These are phyloP conservation scores for Molorchus minor DNA, from an alignment of 2,888 invertebrate genomes.

Conservation along the genomic window DNA sequence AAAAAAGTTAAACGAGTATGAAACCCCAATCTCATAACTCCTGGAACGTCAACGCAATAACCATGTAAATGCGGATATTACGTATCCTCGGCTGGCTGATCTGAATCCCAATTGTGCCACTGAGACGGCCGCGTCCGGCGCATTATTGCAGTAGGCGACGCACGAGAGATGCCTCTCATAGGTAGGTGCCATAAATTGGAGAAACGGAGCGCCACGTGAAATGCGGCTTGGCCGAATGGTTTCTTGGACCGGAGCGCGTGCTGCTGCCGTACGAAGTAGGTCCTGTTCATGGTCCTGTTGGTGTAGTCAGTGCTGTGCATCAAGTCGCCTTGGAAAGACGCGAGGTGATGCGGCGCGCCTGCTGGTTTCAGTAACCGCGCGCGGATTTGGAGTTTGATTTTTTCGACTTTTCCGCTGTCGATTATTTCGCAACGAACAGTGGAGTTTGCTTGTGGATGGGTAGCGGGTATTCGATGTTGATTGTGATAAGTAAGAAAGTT, in stretches of 20 bases:
- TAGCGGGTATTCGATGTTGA: slow-evolving; percentile 18
- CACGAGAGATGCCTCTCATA: background rate
- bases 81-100: too few species aligned
- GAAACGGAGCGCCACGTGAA: slow-evolving; percentile 17
- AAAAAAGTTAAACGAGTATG: too few species aligned
- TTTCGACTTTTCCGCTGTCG: background rate
- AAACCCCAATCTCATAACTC: too few species aligned
- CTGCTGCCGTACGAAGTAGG: slow-evolving; percentile 29
- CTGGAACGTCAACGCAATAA: too few species aligned
- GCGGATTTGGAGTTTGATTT: slow-evolving; percentile 10
- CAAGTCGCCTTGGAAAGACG: slow-evolving; percentile 32
- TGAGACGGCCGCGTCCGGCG: background rate
- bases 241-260: slow-evolving; percentile 35
- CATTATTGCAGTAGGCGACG: too few species aligned
- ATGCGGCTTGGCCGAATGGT: slow-evolving; percentile 12
- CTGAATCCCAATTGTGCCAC: background rate
- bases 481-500: slow-evolving; percentile 27
- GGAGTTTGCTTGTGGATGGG: slow-evolving; percentile 17
- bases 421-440: slow-evolving; percentile 6
- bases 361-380: slow-evolving; percentile 11
- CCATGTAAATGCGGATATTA: too few species aligned
- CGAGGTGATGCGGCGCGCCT: slow-evolving; percentile 8
- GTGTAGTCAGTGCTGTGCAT: slow-evolving; percentile 35
- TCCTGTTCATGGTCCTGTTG: slow-evolving; percentile 3
- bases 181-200: slow-evolving; percentile 13